phyloP scores from a whole-genome alignment of 2,113 vertebrate species.

The Labeo catla region DNA sequence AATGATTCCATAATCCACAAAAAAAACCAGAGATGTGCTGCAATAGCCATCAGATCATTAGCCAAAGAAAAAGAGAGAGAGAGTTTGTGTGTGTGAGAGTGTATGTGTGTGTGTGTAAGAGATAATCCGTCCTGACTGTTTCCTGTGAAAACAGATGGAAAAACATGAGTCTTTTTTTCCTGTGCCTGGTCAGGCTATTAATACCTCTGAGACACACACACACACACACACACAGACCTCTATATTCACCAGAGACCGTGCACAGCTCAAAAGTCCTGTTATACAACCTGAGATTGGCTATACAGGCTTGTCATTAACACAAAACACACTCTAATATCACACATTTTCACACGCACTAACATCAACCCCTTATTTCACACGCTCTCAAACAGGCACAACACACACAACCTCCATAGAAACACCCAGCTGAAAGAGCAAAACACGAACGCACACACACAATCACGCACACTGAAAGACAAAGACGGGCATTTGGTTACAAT shows the following conservation, averaged over 20 bases:
- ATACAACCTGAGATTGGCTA: conserved; percentile 31
- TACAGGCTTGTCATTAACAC: conserved; percentile 31
- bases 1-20: conserved; percentile 17
- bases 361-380: conserved; percentile 15
- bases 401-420: conserved; percentile 1
- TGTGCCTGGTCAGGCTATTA: conserved; percentile 50
- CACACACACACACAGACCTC: conserved; percentile 37
- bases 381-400: background rate
- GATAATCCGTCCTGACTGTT: conserved; percentile 59
- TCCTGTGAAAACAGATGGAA: conserved; percentile 58
- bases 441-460: conserved; percentile 10
- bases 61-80: background rate
- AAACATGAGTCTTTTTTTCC: conserved; percentile 53
- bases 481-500: conserved; percentile 31
- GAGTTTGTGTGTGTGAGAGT: background rate
- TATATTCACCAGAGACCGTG: conserved; percentile 21
- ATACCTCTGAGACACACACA: conserved; percentile 38
- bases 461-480: conserved; percentile 16
- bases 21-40: conserved; percentile 22
- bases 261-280: conserved; percentile 25
- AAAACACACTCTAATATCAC: conserved; percentile 25
- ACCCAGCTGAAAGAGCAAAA: background rate
- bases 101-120: conserved; percentile 18
- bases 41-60: conserved; percentile 42
- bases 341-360: conserved; percentile 24